Base-by-base conservation (phyloP, 2,888 invertebrate genomes). In the Auanema sp. region DNA sequence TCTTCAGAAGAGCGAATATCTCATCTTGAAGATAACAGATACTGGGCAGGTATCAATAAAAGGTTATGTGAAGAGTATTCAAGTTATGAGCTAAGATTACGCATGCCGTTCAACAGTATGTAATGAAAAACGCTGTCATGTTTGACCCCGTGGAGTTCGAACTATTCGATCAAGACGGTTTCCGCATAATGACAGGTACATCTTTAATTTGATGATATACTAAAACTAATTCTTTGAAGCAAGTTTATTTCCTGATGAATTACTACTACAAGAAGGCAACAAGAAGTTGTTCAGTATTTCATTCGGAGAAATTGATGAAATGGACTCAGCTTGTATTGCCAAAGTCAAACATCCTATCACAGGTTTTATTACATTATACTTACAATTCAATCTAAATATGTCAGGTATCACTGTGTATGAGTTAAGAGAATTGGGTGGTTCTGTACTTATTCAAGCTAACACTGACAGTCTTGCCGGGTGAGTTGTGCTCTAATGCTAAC, bases 141-240 rank as follows among this genome's bases (percentile, higher is more conserved):
- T 81, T 81, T 53, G 73, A 79, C 21, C 81, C 80, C 5, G 72
- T 80, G 24, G 78, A 81, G 54, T 77, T 80, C 60, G 79, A 79
- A 49, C 71, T 79, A 33, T 69, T 68, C 68, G 68, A 71, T 51
- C 58, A 64, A 54, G 68, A 68, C 40, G 68, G 68, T 21, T 68
- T 54, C 59, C 40, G 68, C 21, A 58, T 71, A 21, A 68, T 71
- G 71, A 65, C 66, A 59, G 69, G 66, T 66, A n/a, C 33, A 41
- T 23, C n/a, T 11, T 1, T 11, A 54, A 54, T 25, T 14, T n/a
- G 50, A 53, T n/a, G n/a, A 11, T 50, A 50, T 50, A 50, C 14
- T n/a, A 12, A 43, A 43, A 50, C 50, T 50, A n/a, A n/a, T n/a
- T n/a, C n/a, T n/a, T 64, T 62, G 56, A 64, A 64, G 80, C 77